These are phyloP conservation scores for Dryobates pubescens DNA, from an alignment of 2,797 vertebrate genomes.

Conservation along the genomic window DNA sequence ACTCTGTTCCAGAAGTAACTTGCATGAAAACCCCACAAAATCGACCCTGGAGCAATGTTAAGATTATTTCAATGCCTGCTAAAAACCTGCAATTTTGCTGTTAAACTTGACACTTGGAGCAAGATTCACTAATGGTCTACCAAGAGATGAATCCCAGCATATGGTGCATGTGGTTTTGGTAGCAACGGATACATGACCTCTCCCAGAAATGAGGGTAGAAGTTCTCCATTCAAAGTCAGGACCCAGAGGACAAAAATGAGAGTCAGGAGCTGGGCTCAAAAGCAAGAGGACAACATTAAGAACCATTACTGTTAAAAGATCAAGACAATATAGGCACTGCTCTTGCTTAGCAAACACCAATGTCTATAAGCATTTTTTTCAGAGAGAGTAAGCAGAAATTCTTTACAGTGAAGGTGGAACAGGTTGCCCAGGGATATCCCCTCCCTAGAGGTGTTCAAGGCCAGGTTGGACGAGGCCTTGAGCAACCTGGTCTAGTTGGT, in stretches of 20 bases:
- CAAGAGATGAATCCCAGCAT: neutral
- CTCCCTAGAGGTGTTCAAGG: too few species aligned
- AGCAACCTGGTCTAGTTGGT: too few species aligned
- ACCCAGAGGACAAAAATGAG: neutral
- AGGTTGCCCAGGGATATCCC: too few species aligned
- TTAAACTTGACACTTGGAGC: neutral
- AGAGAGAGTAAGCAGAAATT: neutral
- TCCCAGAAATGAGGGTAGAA: neutral
- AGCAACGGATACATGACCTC: neutral
- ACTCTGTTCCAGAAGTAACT: neutral
- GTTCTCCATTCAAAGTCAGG: neutral
- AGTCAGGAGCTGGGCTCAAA: neutral
- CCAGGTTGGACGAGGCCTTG: too few species aligned
- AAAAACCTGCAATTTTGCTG: constrained; percentile 1
- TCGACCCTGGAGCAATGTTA: neutral
- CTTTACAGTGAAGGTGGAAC: too few species aligned
- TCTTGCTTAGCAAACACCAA: neutral
- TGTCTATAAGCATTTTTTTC: neutral
- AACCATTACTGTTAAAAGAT: neutral
- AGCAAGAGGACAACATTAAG: neutral
- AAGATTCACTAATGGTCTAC: neutral
- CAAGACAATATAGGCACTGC: fast-evolving
- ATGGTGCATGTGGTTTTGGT: neutral
- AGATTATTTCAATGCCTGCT: neutral
- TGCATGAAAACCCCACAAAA: neutral